These are phyloP conservation scores for Drymodes brunneopygia DNA, from an alignment of 2,113 vertebrate species.

Conservation along the genomic window DNA sequence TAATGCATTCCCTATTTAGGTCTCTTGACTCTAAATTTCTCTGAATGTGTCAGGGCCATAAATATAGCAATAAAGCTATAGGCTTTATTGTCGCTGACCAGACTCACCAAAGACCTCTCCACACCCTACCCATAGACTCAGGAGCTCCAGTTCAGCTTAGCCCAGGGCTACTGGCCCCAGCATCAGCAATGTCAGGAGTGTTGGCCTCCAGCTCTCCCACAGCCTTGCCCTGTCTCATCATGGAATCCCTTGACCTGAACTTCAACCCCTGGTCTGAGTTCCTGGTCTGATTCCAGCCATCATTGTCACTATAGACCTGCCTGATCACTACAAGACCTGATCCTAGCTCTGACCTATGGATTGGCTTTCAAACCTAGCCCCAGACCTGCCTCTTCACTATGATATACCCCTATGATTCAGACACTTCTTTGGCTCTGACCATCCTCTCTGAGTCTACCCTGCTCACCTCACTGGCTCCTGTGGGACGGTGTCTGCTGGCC, in stretches of 20 bases:
- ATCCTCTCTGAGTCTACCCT: neutral
- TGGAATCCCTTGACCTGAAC: neutral
- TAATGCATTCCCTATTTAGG: neutral
- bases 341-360: neutral
- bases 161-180: too few species aligned
- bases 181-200: neutral
- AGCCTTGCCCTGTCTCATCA: neutral
- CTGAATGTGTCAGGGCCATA: neutral
- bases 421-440: neutral
- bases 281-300: neutral
- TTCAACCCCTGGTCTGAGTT: rapidly evolving
- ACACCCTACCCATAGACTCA: neutral
- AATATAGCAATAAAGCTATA: too few species aligned
- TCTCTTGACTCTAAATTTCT: neutral
- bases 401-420: neutral
- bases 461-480: neutral
- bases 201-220: neutral
- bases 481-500: neutral
- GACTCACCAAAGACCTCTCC: rapidly evolving
- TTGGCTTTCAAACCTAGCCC: neutral
- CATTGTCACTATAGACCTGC: neutral
- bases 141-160: neutral
- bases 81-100: neutral
- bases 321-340: neutral
- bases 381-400: neutral